Evolutionary conservation across 2,113 vertebrate genomes (phyloP), one percentile per base, ranked within the genome.

Genomic region (Varanus komodoensis): DNA sequence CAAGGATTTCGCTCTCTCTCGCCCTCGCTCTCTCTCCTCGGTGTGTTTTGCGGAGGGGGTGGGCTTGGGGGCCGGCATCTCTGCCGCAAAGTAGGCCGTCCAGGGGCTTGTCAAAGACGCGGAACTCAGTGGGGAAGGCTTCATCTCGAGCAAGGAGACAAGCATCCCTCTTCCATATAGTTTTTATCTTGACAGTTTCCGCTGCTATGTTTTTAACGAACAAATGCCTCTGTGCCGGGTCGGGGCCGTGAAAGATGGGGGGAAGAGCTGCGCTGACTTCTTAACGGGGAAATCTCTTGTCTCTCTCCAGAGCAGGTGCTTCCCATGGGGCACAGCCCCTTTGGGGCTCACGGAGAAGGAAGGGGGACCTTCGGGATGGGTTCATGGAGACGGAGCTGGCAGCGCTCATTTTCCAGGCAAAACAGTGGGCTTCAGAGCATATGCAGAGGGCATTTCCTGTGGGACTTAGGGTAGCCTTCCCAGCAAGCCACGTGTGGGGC

Each of bases 111-210:
- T 1, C 50, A n/a, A 14, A 44, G 29, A n/a, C 2, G 50, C 32
- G 50, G 17, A 5, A 23, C 8, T 3, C 52, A 25, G 11, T 29
- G 21, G 7, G n/a, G 57, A 48, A 11, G 12, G 50, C 50, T 81
- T 11, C 79, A 12, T 81, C 79, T 81, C 50, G 12, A 6, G 11
- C 79, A 61, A 57, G 34, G 80, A 61, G 6, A 44, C 17, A 38
- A 15, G 19, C 17, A 8, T 34, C 8, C 61, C 61, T 54, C 79
- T 57, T n/a, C 80, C 17, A n/a, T 34, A 69, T 9, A 25, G 29
- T 88, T 81, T 82, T 89, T 38, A 81, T 44, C 79, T 82, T 48
- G n/a, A 32, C 68, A 48, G 50, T 73, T 54, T 44, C 79, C 32
- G 38, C 57, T 38, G 79, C 68, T 44, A 19, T 8, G 54, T 44